These are phyloP conservation scores for Threskiornis aethiopicus DNA, from an alignment of 2,797 vertebrate genomes.

Conservation along the genomic window DNA sequence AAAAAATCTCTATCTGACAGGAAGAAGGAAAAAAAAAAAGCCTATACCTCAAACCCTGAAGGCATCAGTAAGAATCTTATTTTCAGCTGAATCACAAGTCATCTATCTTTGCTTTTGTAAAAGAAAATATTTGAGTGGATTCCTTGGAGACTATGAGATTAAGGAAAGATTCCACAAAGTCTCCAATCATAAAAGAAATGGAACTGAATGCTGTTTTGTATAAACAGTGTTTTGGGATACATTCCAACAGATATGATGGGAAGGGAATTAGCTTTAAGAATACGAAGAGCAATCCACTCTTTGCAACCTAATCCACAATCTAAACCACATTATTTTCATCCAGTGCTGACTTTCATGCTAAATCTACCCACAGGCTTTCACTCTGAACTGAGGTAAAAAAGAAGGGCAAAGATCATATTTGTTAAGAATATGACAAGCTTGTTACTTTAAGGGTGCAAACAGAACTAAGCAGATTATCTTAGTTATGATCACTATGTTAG, in stretches of 20 bases:
- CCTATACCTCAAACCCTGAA: background rate
- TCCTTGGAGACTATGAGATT: constrained; percentile 12
- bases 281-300: background rate
- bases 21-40: background rate
- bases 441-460: background rate
- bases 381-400: background rate
- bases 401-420: background rate
- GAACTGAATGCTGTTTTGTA: background rate
- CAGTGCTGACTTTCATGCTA: background rate
- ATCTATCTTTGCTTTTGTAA: background rate
- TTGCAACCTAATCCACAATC: background rate
- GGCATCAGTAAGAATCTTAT: background rate
- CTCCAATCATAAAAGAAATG: background rate
- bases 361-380: background rate
- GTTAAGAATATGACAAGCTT: background rate
- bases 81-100: background rate
- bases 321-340: background rate
- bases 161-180: constrained; percentile 23
- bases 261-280: constrained; percentile 3
- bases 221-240: background rate
- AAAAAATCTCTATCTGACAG: background rate
- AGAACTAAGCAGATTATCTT: background rate
- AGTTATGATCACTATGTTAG: background rate
- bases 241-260: background rate
- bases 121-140: background rate